A percentile compares a stretch with the other conserved stretches of the same genome.
phyloP scores from a whole-genome alignment of 35 echinoderm and acorn worm genomes.

The Hemicentrotus pulcherrimus region DNA sequence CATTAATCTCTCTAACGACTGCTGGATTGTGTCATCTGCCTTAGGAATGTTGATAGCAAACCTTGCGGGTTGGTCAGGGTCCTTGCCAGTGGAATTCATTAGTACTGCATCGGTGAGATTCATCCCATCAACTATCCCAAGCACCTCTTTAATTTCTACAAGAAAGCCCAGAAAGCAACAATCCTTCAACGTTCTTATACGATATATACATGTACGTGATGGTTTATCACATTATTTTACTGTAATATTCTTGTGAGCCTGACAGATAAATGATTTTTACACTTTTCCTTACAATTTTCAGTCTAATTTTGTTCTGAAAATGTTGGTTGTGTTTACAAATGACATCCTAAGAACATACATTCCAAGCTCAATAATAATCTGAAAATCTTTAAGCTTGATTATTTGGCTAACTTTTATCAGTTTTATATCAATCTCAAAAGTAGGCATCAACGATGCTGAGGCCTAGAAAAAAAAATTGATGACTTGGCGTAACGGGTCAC shows the following conservation, averaged over 20 bases:
- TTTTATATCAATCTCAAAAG: too few relatives aligned
- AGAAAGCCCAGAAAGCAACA: not conserved
- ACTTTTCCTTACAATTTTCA: not conserved
- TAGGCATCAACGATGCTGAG: too few relatives aligned
- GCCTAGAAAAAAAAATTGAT: too few relatives aligned
- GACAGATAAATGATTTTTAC: not conserved
- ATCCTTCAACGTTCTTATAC: not conserved
- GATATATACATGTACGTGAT: not conserved
- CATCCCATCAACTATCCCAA: not conserved
- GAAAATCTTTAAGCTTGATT: too few relatives aligned
- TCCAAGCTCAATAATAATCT: too few relatives aligned
- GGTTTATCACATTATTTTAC: not conserved
- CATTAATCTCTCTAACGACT: not conserved
- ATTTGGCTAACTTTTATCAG: too few relatives aligned
- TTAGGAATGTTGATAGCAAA: slow-evolving; percentile 60
- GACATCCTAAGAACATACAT: too few relatives aligned
- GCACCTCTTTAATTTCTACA: slow-evolving; percentile 46
- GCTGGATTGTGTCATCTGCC: not conserved
- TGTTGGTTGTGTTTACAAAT: too few relatives aligned
- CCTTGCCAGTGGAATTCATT: slow-evolving; percentile 41
- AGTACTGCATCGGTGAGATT: slow-evolving; percentile 51
- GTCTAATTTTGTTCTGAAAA: too few relatives aligned
- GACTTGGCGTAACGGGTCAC: too few relatives aligned
- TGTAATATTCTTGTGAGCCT: not conserved
- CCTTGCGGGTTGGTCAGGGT: slow-evolving; percentile 46